Evolutionary conservation across 2,888 invertebrate species (phyloP), one percentile per base, ranked within the genome.

Genomic region (Platynereis dumerilii): DNA sequence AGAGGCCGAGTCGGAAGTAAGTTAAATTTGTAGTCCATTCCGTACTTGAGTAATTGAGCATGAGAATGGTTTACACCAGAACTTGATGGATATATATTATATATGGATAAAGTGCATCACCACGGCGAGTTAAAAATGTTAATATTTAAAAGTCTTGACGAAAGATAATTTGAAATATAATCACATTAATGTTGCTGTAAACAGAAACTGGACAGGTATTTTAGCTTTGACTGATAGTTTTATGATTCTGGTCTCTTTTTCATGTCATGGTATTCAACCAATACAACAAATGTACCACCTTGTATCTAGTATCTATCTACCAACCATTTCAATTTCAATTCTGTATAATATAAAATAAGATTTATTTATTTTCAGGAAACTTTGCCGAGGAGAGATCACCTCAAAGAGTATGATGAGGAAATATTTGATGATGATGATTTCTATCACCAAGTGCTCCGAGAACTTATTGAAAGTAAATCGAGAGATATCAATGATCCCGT

Each of bases 401-500:
- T 58, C n/a, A 72, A 80, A 61, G 89, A 90, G 74, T 89, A 90
- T 60, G 76, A 92, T 77, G 78, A 87, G 0, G 92, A 97, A 85
- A 92, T 97, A 76, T 98, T 94, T 85, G 96, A 98, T 83, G 98
- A 98, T 80, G 92, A 92, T 76, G 98, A 98, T 81, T 98, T 98
- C 83, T 98, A 98, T 84, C 96, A 96, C 83, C 93, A 95, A 77
- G 86, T 96, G 62, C 85, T 98, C 53, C 87, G 94, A 69, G 96
- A 97, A 82, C 86, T 98, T 45, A 96, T 98, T 70, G 95, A 97
- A 82, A 90, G 91, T 71, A 96, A 96, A 84, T 91, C 94, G 0
- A 89, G 91, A 2, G 90, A 91, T 44, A 88, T 92, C 12, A 90
- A 90, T 0, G 94, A 94, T 85, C 93, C 94, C 0, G 88, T 91